Percentiles rank a stretch among this genome's conserved stretches.
Evolutionary conservation across 2,888 invertebrate species (phyloP).

Genomic region (Melangyna quadrimaculata): DNA sequence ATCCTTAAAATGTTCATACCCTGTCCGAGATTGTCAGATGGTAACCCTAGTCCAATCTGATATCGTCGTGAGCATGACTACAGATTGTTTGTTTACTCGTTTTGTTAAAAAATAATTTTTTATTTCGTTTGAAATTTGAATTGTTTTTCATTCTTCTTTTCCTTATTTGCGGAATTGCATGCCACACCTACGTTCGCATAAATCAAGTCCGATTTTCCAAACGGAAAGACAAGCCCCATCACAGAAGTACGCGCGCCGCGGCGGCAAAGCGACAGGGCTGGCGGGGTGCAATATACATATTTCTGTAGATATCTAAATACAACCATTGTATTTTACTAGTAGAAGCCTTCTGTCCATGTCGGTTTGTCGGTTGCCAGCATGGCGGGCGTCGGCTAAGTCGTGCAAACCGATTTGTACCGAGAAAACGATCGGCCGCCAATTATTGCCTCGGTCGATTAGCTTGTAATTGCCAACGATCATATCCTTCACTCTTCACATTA

Average conservation of each 20-base stretch:
- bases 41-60: neutral
- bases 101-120: constrained; percentile 40
- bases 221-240: constrained; percentile 46
- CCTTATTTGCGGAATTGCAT: constrained; percentile 60
- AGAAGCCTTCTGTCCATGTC: neutral
- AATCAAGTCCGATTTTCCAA: constrained; percentile 68
- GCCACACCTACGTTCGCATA: constrained; percentile 65
- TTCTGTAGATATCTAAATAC: constrained; percentile 10
- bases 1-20: neutral
- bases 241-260: neutral
- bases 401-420: constrained; percentile 49
- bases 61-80: constrained; percentile 46
- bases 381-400: neutral
- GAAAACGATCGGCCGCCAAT: constrained; percentile 47
- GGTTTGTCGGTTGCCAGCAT: neutral
- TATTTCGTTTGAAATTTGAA: constrained; percentile 45
- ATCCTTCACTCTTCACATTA: constrained; percentile 22
- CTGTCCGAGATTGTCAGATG: neutral
- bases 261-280: neutral
- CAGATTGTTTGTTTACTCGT: constrained; percentile 39
- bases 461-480: constrained; percentile 53
- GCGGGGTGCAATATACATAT: neutral
- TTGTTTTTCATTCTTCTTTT: constrained; percentile 34
- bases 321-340: neutral
- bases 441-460: constrained; percentile 54